Base-by-base conservation (phyloP, 2,113 vertebrate genomes). In the Colossoma macropomum region DNA sequence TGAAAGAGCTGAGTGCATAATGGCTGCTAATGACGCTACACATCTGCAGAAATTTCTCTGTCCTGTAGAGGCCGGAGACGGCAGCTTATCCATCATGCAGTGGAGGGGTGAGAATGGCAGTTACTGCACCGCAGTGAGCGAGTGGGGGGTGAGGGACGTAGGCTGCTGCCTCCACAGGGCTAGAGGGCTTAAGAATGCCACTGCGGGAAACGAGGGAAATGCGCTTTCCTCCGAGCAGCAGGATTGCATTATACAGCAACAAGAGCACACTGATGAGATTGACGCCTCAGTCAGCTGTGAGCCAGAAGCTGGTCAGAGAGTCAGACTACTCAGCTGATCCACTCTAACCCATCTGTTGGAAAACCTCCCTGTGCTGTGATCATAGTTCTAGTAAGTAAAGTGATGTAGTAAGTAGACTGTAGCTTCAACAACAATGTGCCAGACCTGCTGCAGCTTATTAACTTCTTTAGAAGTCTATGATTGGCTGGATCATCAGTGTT, bases 81-180 rank as follows among this genome's bases (percentile, higher is more conserved):
- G 69, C 7, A 28, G 71, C 68, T 83, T 79, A 84, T 80, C 78
- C 75, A 84, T 83, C 82, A 82, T 19, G 63, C 27, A 25, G 77
- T 41, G 48, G 32, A 73, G 66, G 75, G 32, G 73, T 66, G 48
- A 66, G 74, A 70, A 74, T 85, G 48, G 71, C 34, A 70, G 30
- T 45, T 30, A n/a, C 73, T n/a, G 45, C 72, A 50, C 68, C 60
- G 52, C 62, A 72, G 2, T 72, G 82, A 85, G 86, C 85, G 83
- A 89, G 84, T 25, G 66, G 25, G 79, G n/a, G 70, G 83, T 34
- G n/a, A 75, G 2, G 41, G 16, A 60, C 66, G 83, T 82, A 30
- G 75, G 83, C 66, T 69, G 71, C 52, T 77, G 84, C 86, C 87
- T 77, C 84, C 74, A 75, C 68, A 78, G 83, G 78, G 86, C 90